Percentiles rank a stretch among this genome's conserved stretches.
Conservation (phyloP, 1,140 invertebrate species). For the Heliconius hewitsoni region DNA sequence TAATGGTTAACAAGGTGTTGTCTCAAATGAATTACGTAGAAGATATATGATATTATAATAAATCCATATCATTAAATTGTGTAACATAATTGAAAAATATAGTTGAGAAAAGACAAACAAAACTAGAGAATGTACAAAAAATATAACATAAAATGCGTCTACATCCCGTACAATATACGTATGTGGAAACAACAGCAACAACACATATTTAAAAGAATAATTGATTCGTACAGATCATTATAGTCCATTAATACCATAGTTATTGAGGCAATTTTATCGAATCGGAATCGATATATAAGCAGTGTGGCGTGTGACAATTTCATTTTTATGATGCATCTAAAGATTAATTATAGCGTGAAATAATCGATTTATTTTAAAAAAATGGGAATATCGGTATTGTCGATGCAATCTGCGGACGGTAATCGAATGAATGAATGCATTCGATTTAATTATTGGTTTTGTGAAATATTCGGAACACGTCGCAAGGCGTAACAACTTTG, state of each 20-base stretch:
- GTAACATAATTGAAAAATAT: no score
- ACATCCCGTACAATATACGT: no score
- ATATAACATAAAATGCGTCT: no score
- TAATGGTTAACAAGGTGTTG: no score
- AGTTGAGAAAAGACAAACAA: no score
- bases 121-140: no score
- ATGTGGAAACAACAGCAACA: not conserved
- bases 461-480: not conserved
- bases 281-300: slow-evolving; percentile 35
- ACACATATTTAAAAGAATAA: slow-evolving; percentile 13
- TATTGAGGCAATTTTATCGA: slow-evolving; percentile 27
- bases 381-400: not conserved
- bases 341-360: slow-evolving; percentile 9
- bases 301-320: slow-evolving; percentile 52
- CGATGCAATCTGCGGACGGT: not conserved
- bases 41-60: no score
- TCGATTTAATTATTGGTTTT: not conserved
- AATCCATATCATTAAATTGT: no score
- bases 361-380: not conserved
- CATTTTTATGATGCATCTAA: slow-evolving; percentile 34
- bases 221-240: slow-evolving; percentile 25
- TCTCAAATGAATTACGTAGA: no score
- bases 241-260: slow-evolving; percentile 28
- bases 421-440: not conserved
- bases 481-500: not conserved